phyloP scores from a whole-genome alignment of 2,113 vertebrate species.

The Hystrix cristata region DNA sequence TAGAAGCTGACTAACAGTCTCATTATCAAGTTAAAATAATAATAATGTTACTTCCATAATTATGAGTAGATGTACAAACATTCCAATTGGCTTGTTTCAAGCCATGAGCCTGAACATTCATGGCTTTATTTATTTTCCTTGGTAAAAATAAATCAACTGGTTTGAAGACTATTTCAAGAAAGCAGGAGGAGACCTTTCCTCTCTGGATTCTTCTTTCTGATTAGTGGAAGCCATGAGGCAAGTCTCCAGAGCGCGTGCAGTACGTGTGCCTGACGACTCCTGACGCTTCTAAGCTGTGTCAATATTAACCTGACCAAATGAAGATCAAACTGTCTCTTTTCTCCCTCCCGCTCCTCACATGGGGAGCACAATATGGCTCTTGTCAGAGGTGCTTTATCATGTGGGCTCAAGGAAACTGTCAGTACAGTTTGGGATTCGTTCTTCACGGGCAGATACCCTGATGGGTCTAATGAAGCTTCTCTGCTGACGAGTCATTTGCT shows the following conservation, averaged over 20 bases:
- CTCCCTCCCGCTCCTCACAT: constrained; percentile 89
- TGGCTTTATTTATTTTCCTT: constrained; percentile 36
- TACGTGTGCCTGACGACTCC: constrained; percentile 81
- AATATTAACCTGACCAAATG: constrained; percentile 95
- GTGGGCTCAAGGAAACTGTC: constrained; percentile 94
- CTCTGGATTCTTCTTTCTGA: constrained; percentile 72
- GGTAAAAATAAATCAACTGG: constrained; percentile 67
- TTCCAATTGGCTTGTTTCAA: constrained; percentile 18
- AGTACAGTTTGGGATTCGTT: constrained; percentile 95
- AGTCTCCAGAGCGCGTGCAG: constrained; percentile 79
- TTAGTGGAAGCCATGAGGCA: constrained; percentile 79
- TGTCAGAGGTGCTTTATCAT: constrained; percentile 94
- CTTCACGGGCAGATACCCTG: constrained; percentile 96
- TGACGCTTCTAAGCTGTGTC: constrained; percentile 89
- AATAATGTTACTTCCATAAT: constrained; percentile 2
- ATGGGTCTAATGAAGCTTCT: constrained; percentile 98
- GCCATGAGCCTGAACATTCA: neutral
- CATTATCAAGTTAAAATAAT: constrained; percentile 13
- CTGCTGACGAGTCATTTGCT: constrained; percentile 95
- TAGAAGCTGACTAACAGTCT: neutral
- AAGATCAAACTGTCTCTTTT: constrained; percentile 92
- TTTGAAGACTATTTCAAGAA: constrained; percentile 59
- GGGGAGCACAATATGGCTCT: constrained; percentile 94
- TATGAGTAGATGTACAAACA: neutral
- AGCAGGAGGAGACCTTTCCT: constrained; percentile 63